A percentile compares a stretch with the other conserved stretches of the same genome.
Evolutionary conservation across 1,140 invertebrate genomes (phyloP).

Genomic region (Drosophila nannoptera): DNA sequence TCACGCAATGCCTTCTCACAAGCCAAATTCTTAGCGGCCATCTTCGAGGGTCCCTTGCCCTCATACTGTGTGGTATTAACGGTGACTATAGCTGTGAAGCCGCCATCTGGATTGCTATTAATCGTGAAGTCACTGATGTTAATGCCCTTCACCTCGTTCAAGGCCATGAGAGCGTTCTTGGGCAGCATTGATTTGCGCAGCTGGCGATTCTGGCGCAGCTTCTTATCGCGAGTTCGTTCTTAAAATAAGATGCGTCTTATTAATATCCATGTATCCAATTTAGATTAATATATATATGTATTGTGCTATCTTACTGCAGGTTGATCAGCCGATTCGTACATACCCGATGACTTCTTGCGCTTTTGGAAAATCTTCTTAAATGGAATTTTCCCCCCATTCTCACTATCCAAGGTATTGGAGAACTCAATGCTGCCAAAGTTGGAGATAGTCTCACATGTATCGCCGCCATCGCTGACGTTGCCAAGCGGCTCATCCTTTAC

Average conservation of each 20-base stretch:
- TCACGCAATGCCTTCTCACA: constrained; percentile 87
- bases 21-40: constrained; percentile 82
- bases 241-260: not conserved
- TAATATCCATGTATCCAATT: not conserved
- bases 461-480: not conserved
- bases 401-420: constrained; percentile 6
- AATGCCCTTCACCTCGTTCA: constrained; percentile 87
- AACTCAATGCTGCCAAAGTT: not conserved
- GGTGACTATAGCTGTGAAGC: constrained; percentile 72
- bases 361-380: constrained; percentile 76
- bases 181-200: constrained; percentile 85
- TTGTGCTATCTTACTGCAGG: too few relatives aligned
- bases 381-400: constrained; percentile 61
- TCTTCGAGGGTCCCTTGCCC: constrained; percentile 80
- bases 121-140: constrained; percentile 74
- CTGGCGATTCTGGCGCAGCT: constrained; percentile 84
- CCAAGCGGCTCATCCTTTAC: constrained; percentile 42
- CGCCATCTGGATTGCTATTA: constrained; percentile 61
- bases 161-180: constrained; percentile 91
- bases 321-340: not conserved
- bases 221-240: constrained; percentile 80
- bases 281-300: too few relatives aligned
- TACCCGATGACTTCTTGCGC: constrained; percentile 77
- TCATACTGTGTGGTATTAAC: constrained; percentile 73
- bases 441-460: not conserved